Base-by-base conservation (phyloP, 2,797 vertebrate species). In the Allobates femoralis region DNA sequence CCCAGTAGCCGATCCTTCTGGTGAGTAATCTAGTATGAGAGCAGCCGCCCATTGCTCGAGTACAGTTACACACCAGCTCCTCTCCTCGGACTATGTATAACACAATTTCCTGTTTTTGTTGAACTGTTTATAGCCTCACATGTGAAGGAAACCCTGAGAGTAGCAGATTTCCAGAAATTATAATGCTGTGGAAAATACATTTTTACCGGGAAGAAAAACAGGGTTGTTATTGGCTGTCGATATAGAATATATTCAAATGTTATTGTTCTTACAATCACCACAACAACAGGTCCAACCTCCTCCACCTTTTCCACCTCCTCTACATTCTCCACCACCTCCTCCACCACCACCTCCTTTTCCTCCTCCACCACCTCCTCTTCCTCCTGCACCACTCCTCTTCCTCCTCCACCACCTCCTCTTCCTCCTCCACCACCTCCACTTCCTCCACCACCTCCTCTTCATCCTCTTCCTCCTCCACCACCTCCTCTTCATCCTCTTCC, bases 71-170 rank as follows among this genome's bases (percentile, higher is more conserved):
- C 64, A 34, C 55, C 5, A 30, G 34, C 64, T n/a, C 60, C 30
- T 55, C 66, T 55, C 66, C 80, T 82, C 30, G 14, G 71, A 82
- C 64, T 82, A 58, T 82, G 80, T 55, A 37, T 83, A 55, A 83
- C 81, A 73, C 81, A 26, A 83, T 83, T 71, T 83, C 81, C 81
- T 83, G 81, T 73, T 83, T 73, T 83, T 83, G 32, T 83, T 73
- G 81, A 83, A 83, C 51, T 73, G 81, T 83, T 83, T 83, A 83
- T 73, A 83, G 81, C 81, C 32, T 83, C 32, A 81, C 62, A 58
- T 83, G 67, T 83, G 81, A 69, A 83, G 81, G 81, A 83, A 83
- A 56, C 81, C 80, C 53, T 18, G 10, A 82, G 41, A 82, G 26
- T 4, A 30, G 23, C 26, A 66, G 37, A 56, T 71, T 82, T 82